These are phyloP conservation scores for Popillia japonica DNA, from an alignment of 1,140 invertebrate genomes.

Conservation along the genomic window DNA sequence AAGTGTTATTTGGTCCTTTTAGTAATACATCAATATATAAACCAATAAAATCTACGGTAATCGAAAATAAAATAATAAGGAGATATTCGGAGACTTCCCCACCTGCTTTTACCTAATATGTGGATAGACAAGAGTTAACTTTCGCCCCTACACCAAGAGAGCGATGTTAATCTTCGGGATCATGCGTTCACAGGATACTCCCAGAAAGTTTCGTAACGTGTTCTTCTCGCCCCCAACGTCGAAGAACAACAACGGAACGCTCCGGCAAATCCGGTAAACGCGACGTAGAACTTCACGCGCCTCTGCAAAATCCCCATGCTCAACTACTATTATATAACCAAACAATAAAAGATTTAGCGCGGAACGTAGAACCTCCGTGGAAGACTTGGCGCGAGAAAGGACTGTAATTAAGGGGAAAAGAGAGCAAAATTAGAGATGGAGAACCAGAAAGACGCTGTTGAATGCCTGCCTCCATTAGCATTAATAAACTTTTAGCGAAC, in stretches of 20 bases:
- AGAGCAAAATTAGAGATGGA: constrained; percentile 10
- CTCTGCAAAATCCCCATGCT: background rate
- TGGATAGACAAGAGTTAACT: background rate
- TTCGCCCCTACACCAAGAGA: background rate
- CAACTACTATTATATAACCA: constrained; percentile 19
- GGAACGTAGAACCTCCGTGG: background rate
- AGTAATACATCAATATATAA: no score
- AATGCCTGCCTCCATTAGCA: constrained; percentile 14
- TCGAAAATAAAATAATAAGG: no score
- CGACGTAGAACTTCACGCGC: background rate
- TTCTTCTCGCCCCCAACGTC: background rate
- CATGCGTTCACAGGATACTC: background rate
- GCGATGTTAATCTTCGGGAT: background rate
- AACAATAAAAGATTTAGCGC: constrained; percentile 8
- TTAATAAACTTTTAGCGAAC: background rate
- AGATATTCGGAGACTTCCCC: no score
- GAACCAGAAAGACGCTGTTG: constrained; percentile 17
- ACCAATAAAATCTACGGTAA: no score
- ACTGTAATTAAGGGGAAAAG: constrained; percentile 2
- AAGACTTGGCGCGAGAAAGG: background rate
- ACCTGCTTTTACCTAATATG: no score
- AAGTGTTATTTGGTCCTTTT: no score
- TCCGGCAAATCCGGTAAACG: background rate
- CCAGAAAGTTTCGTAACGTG: background rate
- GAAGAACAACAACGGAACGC: constrained; percentile 7